These are phyloP conservation scores for Ceratina australensis DNA, from an alignment of 1,140 invertebrate genomes.

Conservation along the genomic window DNA sequence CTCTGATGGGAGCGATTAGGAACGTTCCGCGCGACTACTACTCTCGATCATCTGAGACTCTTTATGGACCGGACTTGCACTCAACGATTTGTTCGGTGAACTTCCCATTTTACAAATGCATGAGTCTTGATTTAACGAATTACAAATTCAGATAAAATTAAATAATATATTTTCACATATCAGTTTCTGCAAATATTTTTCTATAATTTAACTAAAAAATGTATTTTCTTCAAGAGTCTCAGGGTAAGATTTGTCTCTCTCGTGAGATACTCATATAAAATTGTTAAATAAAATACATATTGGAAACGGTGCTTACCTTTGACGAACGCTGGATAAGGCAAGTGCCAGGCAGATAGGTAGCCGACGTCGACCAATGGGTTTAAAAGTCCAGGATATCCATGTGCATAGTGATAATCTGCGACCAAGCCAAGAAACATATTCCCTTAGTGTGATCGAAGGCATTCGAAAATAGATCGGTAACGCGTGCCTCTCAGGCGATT, in stretches of 20 bases:
- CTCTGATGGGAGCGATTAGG: constrained; percentile 27
- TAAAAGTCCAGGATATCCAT: constrained; percentile 81
- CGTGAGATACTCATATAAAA: too few species aligned
- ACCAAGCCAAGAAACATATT: constrained; percentile 60
- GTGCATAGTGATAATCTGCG: constrained; percentile 85
- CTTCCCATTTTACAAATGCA: too few species aligned
- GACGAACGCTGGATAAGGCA: constrained; percentile 83
- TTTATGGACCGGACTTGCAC: not conserved
- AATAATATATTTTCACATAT: too few species aligned
- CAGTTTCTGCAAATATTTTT: too few species aligned
- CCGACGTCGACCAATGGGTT: constrained; percentile 89
- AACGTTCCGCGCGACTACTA: not conserved
- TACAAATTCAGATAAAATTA: too few species aligned
- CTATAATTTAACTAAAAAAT: too few species aligned
- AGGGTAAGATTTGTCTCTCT: too few species aligned
- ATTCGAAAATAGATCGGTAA: constrained; percentile 33
- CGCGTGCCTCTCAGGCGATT: constrained; percentile 1
- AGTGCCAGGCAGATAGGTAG: constrained; percentile 87
- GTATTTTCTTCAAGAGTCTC: too few species aligned
- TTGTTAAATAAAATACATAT: too few species aligned
- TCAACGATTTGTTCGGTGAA: too few species aligned
- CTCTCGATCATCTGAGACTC: not conserved
- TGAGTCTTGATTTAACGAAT: too few species aligned
- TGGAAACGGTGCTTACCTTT: too few species aligned
- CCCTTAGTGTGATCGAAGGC: constrained; percentile 19